Evolutionary conservation across 2,888 invertebrate species (phyloP).

Genomic region (Limenitis camilla): DNA sequence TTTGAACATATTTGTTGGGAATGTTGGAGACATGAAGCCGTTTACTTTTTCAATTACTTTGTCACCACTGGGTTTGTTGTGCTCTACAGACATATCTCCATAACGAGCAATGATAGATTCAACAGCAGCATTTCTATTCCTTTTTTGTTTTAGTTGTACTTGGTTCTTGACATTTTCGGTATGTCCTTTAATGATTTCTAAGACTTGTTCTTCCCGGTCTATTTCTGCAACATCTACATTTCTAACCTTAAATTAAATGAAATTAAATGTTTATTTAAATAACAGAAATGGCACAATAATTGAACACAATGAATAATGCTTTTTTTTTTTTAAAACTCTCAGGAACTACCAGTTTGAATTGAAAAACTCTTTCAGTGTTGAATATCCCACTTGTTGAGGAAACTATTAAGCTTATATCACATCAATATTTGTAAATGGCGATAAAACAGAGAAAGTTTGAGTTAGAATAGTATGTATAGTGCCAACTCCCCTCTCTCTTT

Average conservation of each 20-base stretch:
- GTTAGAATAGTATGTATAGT: too few species aligned
- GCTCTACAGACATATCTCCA: conserved; percentile 11
- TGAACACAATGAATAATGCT: too few species aligned
- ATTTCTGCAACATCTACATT: conserved; percentile 15
- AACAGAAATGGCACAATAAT: too few species aligned
- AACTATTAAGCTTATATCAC: too few species aligned
- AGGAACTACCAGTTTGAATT: too few species aligned
- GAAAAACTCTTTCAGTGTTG: too few species aligned
- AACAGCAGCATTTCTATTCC: conserved; percentile 40
- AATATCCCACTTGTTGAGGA: too few species aligned
- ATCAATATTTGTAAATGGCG: too few species aligned
- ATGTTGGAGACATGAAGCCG: conserved; percentile 27
- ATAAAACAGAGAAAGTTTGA: too few species aligned
- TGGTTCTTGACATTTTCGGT: background rate
- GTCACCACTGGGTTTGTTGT: conserved; percentile 3
- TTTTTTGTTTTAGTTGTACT: conserved; percentile 20
- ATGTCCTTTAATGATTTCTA: conserved; percentile 7
- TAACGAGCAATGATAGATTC: conserved; percentile 34
- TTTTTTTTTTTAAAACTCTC: too few species aligned
- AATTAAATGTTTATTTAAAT: background rate
- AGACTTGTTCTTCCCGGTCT: conserved; percentile 6
- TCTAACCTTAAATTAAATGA: conserved; percentile 35
- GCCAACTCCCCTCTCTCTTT: too few species aligned
- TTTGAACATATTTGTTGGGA: conserved; percentile 18
- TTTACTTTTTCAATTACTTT: conserved; percentile 31